Evolutionary conservation across 2,888 invertebrate species (phyloP), one percentile per base, ranked within the genome.

Genomic region (Cryptophagus acutangulus): DNA sequence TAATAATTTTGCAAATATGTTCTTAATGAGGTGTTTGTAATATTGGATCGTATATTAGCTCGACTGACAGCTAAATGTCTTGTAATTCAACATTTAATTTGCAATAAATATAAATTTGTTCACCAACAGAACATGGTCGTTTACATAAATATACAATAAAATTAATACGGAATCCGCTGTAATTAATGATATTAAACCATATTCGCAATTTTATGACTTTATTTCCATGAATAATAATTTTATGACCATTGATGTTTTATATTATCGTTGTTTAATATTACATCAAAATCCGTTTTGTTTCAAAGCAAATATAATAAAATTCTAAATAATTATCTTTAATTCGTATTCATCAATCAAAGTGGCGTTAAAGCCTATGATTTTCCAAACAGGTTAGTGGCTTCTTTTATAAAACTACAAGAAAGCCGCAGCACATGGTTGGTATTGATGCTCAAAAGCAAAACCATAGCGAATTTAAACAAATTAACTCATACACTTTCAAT

Each of bases 391-490:
- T 29, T 12, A 9, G 30, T 10, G 30, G 30, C n/a, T 12, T 12
- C n/a, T 29, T 29, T 5, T 29, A 10, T 10, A n/a, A n/a, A n/a
- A n/a, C n/a, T n/a, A n/a, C n/a, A n/a, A n/a, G n/a, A n/a, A n/a
- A n/a, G n/a, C n/a, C n/a, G n/a, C n/a, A n/a, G n/a, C n/a, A n/a
- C n/a, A n/a, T 12, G 30, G 30, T 20, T 6, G 30, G 30, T 6
- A 12, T 10, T 6, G 13, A 8, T 6, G 13, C n/a, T 8, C 30
- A 10, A 12, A 9, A 10, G 5, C n/a, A 10, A 48, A 46, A 62
- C 63, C 65, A 57, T 62, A 46, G 53, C 65, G 63, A 65, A 65
- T 65, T 62, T 64, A 61, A 64, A 65, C 63, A 65, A 65, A 65
- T 65, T 64, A 63, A 64, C 61, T 61, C 48, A 53, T 59, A 54